Conservation (phyloP, 2,888 invertebrate species). For the Chalcis sispes region DNA sequence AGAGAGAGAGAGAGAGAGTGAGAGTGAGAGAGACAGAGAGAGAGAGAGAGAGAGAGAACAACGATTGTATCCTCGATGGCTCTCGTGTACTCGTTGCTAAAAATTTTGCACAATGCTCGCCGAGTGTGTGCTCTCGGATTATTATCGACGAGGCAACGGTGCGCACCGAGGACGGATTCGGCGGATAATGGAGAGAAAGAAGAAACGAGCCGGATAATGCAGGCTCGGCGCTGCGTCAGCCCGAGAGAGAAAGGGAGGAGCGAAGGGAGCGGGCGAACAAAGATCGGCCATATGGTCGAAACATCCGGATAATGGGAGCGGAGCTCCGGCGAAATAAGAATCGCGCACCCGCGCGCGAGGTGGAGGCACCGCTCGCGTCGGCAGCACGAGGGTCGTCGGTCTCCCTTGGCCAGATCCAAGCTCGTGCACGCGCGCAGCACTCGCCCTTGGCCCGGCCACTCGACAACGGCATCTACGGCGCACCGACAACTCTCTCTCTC, state of each 20-base stretch:
- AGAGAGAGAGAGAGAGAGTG: no score
- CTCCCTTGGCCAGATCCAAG: conserved; percentile 37
- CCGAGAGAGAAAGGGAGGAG: not conserved
- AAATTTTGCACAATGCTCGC: conserved; percentile 7
- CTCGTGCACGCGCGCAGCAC: conserved; percentile 13
- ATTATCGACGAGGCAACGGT: conserved; percentile 10
- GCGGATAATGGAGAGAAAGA: conserved; percentile 23
- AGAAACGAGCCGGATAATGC: conserved; percentile 29
- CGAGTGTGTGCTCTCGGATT: not conserved
- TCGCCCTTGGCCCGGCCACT: not conserved
- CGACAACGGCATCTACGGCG: not conserved
- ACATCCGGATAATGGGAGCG: conserved; percentile 23
- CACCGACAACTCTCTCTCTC: not conserved
- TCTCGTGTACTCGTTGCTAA: not conserved
- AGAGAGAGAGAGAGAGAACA: conserved; percentile 10
- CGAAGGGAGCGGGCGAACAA: conserved; percentile 18
- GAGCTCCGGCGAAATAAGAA: conserved; percentile 23
- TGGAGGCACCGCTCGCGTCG: not conserved
- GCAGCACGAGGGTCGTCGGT: conserved; percentile 38
- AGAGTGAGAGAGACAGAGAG: conserved; percentile 4
- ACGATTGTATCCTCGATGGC: not conserved
- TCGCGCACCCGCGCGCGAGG: conserved; percentile 21
- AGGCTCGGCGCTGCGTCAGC: conserved; percentile 46
- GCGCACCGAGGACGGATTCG: conserved; percentile 11
- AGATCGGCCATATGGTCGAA: conserved; percentile 50